Evolutionary conservation across 2,113 vertebrate genomes (phyloP).

Genomic region (Plotosus lineatus): DNA sequence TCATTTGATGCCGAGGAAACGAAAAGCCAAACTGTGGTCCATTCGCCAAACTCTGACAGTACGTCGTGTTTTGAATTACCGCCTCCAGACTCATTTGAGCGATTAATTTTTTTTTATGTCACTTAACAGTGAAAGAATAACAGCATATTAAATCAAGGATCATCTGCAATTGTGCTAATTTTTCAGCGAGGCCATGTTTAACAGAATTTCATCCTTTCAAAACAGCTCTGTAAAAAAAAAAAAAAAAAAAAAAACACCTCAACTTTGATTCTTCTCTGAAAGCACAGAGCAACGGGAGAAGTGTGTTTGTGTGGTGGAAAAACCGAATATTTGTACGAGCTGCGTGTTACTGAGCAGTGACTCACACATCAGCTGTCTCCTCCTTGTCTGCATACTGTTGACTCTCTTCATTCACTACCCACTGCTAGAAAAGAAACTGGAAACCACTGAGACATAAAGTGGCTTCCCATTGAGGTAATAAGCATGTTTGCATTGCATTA

Average conservation of each 20-base stretch:
- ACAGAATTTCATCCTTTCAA: not conserved
- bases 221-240: no score
- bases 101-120: not conserved
- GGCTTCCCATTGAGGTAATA: slow-evolving; percentile 14
- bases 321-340: slow-evolving; percentile 40
- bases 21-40: not conserved
- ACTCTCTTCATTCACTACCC: slow-evolving; percentile 7
- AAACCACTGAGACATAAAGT: slow-evolving; percentile 10
- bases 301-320: slow-evolving; percentile 1
- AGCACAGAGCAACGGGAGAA: not conserved
- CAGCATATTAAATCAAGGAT: not conserved
- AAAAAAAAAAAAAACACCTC: not conserved
- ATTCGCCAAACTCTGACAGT: not conserved
- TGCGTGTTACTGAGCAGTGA: slow-evolving; percentile 35
- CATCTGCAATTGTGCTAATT: not conserved
- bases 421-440: slow-evolving; percentile 19
- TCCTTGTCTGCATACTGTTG: not conserved
- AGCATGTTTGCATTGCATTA: not conserved
- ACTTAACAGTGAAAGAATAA: not conserved
- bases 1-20: not conserved
- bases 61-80: slow-evolving; percentile 6
- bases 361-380: slow-evolving; percentile 16
- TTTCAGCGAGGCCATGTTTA: not conserved
- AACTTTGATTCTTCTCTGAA: not conserved
- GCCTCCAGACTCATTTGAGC: slow-evolving; percentile 1